These are phyloP conservation scores for Hemibagrus wyckioides DNA, from an alignment of 2,113 vertebrate genomes.

Conservation along the genomic window DNA sequence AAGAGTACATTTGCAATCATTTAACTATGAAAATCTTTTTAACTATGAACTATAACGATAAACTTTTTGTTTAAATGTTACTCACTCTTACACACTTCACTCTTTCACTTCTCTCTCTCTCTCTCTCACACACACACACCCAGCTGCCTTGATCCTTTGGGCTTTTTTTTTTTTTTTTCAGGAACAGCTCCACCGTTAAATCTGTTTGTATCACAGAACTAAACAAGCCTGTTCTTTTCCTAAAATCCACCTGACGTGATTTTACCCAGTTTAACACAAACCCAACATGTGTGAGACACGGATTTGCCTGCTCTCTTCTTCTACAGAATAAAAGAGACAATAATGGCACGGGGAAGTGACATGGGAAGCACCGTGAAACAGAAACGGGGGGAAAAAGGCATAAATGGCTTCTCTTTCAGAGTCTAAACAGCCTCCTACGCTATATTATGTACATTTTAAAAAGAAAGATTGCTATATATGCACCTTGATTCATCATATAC, in stretches of 20 bases:
- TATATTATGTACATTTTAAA: neutral
- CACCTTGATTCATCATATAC: neutral
- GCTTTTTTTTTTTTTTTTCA: neutral
- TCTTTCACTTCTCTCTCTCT: neutral
- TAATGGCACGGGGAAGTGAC: neutral
- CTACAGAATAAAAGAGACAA: neutral
- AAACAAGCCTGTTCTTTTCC: neutral
- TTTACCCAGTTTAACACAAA: conserved; percentile 9
- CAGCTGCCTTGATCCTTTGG: neutral
- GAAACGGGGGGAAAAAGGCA: neutral
- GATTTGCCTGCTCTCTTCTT: neutral
- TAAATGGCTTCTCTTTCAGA: neutral
- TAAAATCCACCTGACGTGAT: conserved; percentile 24
- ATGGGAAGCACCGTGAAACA: neutral
- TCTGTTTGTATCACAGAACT: neutral
- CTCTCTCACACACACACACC: neutral
- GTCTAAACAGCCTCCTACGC: neutral
- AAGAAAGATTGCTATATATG: no score
- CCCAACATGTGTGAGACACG: neutral
- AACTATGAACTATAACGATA: neutral
- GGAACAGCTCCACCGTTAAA: conserved; percentile 31
- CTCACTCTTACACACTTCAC: no score
- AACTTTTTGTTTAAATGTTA: neutral
- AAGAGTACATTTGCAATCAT: neutral
- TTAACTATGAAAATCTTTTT: neutral